Percentiles rank a stretch among this genome's conserved stretches.
Evolutionary conservation across 2,888 invertebrate species (phyloP).

Genomic region (Pollenia angustigena): DNA sequence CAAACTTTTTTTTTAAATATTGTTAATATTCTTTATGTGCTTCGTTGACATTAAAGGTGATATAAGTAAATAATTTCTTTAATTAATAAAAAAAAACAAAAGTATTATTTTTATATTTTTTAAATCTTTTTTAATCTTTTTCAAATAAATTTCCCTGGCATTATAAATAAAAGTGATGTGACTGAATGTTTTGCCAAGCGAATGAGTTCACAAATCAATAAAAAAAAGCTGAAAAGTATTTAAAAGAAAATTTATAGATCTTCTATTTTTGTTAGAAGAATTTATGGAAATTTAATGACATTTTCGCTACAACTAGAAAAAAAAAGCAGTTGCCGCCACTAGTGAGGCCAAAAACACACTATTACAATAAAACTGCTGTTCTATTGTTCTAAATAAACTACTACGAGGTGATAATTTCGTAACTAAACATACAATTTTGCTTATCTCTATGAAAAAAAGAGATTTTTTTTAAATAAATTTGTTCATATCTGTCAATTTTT

Average conservation of each 20-base stretch:
- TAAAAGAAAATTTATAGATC: constrained; percentile 50
- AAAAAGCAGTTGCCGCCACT: background rate
- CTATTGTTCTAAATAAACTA: constrained; percentile 5
- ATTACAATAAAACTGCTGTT: background rate
- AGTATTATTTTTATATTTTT: constrained; percentile 7
- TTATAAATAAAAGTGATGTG: constrained; percentile 60
- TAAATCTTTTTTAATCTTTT: background rate
- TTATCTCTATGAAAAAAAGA: constrained; percentile 40
- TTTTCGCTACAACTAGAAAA: constrained; percentile 22
- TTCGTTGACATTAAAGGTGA: constrained; percentile 55
- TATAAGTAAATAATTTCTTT: constrained; percentile 43
- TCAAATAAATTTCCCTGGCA: background rate
- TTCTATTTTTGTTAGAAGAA: constrained; percentile 44
- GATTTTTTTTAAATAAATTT: constrained; percentile 8
- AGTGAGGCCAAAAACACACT: background rate
- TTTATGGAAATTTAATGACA: constrained; percentile 30
- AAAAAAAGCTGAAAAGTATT: constrained; percentile 35
- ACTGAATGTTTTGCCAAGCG: constrained; percentile 13
- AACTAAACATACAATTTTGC: constrained; percentile 1
- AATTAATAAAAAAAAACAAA: constrained; percentile 23
- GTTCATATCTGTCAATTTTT: background rate
- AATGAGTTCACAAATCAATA: background rate
- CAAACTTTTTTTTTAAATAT: too few relatives aligned
- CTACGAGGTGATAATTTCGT: background rate
- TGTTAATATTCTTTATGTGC: background rate